Evolutionary conservation across 2,113 vertebrate genomes (phyloP).

Genomic region (Pomatorhinus ruficollis): DNA sequence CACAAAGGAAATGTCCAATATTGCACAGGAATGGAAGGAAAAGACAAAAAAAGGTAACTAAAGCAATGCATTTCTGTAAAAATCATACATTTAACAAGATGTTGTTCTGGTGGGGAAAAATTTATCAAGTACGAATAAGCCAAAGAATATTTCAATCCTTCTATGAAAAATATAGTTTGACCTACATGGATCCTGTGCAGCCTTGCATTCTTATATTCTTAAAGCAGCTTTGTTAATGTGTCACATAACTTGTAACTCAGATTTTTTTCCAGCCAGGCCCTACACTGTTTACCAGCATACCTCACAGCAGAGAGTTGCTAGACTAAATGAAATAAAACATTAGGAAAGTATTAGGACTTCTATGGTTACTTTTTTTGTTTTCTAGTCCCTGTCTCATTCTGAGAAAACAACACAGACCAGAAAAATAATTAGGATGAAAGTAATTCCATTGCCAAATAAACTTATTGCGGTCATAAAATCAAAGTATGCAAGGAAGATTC

Average conservation of each 20-base stretch:
- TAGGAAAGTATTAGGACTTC: background rate
- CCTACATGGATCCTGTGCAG: background rate
- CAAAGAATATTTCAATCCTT: background rate
- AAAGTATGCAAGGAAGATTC: background rate
- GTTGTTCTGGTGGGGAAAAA: background rate
- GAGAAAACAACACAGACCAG: background rate
- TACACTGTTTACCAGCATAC: background rate
- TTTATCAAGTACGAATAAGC: background rate
- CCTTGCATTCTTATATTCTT: background rate
- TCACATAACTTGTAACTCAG: background rate
- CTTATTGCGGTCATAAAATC: background rate
- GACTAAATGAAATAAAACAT: background rate
- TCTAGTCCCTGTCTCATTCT: background rate
- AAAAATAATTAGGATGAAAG: conserved; percentile 7
- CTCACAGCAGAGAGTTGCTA: background rate
- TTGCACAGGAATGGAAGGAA: background rate
- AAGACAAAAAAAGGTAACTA: background rate
- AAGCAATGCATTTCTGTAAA: background rate
- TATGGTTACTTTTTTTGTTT: background rate
- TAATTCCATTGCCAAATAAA: conserved; percentile 1
- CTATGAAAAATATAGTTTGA: background rate
- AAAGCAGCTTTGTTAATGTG: background rate
- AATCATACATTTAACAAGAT: background rate
- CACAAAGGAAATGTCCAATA: background rate
- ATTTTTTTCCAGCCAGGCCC: background rate